Conservation (phyloP, 2,113 vertebrate species). For the Scophthalmus maximus region DNA sequence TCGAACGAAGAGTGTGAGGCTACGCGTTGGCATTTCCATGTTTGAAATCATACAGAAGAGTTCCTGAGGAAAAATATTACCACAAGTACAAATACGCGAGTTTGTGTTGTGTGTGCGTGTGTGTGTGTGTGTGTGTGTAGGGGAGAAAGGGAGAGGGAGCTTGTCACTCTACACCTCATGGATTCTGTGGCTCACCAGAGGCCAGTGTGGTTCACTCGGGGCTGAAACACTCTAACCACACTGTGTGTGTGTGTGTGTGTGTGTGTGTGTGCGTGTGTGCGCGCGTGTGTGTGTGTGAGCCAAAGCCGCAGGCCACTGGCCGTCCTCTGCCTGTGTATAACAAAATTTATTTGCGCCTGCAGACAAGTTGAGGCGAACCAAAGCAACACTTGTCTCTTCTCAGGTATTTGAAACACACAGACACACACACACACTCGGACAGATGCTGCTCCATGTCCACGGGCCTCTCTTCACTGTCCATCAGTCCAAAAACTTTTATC, state of each 20-base stretch:
- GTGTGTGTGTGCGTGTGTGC: conserved; percentile 14
- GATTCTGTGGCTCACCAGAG: conserved; percentile 81
- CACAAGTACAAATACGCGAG: neutral
- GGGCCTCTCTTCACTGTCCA: no score
- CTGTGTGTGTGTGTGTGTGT: conserved; percentile 18
- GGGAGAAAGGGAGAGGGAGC: conserved; percentile 11
- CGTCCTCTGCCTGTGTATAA: conserved; percentile 27
- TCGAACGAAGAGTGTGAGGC: neutral
- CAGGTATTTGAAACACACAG: conserved; percentile 21
- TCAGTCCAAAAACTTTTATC: no score
- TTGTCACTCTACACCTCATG: conserved; percentile 78
- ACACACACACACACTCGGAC: neutral
- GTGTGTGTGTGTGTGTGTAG: conserved; percentile 4
- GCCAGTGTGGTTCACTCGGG: conserved; percentile 80
- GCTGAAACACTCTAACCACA: conserved; percentile 80
- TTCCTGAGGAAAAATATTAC: neutral
- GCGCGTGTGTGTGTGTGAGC: conserved; percentile 24
- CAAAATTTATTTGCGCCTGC: conserved; percentile 47
- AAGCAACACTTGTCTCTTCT: neutral
- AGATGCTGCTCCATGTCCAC: neutral
- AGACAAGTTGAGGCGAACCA: neutral
- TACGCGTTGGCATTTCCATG: neutral
- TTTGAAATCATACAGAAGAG: neutral
- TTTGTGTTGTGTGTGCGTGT: conserved; percentile 8
- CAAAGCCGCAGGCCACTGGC: conserved; percentile 57